Conservation (phyloP, 2,797 vertebrate species). For the Lophius americanus region DNA sequence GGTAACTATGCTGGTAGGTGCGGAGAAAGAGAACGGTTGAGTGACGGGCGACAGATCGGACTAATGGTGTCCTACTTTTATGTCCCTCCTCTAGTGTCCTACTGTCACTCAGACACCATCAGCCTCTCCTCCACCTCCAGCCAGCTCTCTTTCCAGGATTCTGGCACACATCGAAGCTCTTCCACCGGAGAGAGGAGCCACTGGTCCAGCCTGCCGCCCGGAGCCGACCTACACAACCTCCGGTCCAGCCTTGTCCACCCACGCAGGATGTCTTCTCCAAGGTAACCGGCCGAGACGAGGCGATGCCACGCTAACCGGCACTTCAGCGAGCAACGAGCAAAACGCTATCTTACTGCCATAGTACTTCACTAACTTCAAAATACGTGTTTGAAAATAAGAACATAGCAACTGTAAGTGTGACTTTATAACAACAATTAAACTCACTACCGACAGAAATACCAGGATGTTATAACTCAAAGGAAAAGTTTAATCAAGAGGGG, state of each 20-base stretch:
- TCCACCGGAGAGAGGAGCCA: slow-evolving; percentile 49
- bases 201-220: slow-evolving; percentile 73
- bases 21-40: not conserved
- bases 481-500: too few species aligned
- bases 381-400: too few species aligned
- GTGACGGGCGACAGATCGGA: not conserved
- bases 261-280: slow-evolving; percentile 53
- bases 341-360: too few species aligned
- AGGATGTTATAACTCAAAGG: too few species aligned
- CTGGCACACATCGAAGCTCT: slow-evolving; percentile 52
- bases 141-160: slow-evolving; percentile 88
- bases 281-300: slow-evolving; percentile 27
- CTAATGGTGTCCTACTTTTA: not conserved
- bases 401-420: too few species aligned
- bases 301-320: too few species aligned
- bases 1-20: slow-evolving; percentile 46
- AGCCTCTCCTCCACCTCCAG: slow-evolving; percentile 87
- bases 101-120: slow-evolving; percentile 72
- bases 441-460: too few species aligned
- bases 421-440: too few species aligned
- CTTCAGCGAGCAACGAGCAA: too few species aligned
- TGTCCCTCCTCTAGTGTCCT: slow-evolving; percentile 13
- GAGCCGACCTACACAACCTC: slow-evolving; percentile 60
- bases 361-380: too few species aligned
- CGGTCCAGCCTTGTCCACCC: slow-evolving; percentile 68